Conservation (phyloP, 2,113 vertebrate genomes). For the Psittacula cyanocephala region DNA sequence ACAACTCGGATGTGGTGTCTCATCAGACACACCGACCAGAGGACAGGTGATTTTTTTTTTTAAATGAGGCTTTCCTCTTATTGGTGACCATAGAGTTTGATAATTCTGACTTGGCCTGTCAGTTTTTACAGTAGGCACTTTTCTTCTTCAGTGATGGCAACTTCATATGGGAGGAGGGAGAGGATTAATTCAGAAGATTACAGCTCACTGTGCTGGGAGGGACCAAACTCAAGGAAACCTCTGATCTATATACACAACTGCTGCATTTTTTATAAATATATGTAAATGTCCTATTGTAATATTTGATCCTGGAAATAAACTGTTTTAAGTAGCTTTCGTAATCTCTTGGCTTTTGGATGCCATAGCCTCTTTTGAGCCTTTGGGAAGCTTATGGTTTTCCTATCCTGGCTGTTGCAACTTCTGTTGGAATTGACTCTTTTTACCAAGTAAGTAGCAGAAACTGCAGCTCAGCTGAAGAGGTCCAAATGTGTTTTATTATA, state of each 20-base stretch:
- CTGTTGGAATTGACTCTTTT: neutral
- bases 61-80: neutral
- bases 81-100: slow-evolving; percentile 38
- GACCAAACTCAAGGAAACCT: slow-evolving; percentile 83
- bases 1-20: neutral
- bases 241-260: slow-evolving; percentile 81
- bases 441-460: neutral
- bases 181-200: slow-evolving; percentile 61
- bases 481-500: neutral
- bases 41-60: slow-evolving; percentile 4
- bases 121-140: slow-evolving; percentile 48
- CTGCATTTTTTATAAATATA: slow-evolving; percentile 86
- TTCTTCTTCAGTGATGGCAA: slow-evolving; percentile 54
- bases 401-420: neutral
- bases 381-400: neutral
- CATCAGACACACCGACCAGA: neutral
- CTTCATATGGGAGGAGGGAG: slow-evolving; percentile 46
- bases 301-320: slow-evolving; percentile 84
- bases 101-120: slow-evolving; percentile 51
- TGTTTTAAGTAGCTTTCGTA: slow-evolving; percentile 74
- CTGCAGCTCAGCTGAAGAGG: neutral
- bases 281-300: slow-evolving; percentile 86
- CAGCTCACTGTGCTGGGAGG: slow-evolving; percentile 79
- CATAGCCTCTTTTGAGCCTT: neutral
- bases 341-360: neutral